Base-by-base conservation (phyloP, 2,888 invertebrate genomes). In the Cantharis rufa region DNA sequence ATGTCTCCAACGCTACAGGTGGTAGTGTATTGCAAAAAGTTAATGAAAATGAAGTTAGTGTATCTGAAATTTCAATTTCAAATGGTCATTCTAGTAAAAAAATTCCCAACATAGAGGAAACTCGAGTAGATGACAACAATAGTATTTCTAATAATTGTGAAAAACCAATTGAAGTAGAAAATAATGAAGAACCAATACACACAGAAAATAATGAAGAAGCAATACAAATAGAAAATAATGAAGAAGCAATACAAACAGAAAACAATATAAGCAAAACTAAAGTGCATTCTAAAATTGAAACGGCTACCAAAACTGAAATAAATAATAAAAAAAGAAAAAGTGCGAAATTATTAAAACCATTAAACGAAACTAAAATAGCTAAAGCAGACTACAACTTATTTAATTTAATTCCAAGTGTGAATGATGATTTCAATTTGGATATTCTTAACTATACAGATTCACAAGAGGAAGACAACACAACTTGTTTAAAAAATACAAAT, bases 321-420 rank as follows among this genome's bases (percentile, higher is more conserved):
- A 48, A 48, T n/a, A n/a, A 3, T n/a, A 16, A 63, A 74, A 75
- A 76, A 32, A 78, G 21, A 48, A 70, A 74, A 75, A 72, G 69
- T 13, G 9, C 16, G 62, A 75, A 63, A 68, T 13, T 1, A 10
- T n/a, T 15, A 11, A 64, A 70, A 75, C 78, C 72, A 70, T 70
- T 24, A 77, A 79, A 72, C 80, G 70, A 77, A 71, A 28, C 69
- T 78, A 84, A 79, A 85, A 86, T 61, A 21, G 72, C 82, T 32
- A 28, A 76, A 24, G 81, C 79, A 71, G 84, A 83, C 80, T 78
- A 83, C 69, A 78, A 80, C 75, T 79, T 83, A 75, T 74, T 84
- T 27, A 83, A 82, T 62, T 71, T 81, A 13, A 78, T 85, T 18
- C 84, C 85, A 28, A 84, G 84, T 78, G 81, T 82, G 9, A 84